Evolutionary conservation across 2,113 vertebrate species (phyloP), one percentile per base, ranked within the genome.

Genomic region (Myodes glareolus): DNA sequence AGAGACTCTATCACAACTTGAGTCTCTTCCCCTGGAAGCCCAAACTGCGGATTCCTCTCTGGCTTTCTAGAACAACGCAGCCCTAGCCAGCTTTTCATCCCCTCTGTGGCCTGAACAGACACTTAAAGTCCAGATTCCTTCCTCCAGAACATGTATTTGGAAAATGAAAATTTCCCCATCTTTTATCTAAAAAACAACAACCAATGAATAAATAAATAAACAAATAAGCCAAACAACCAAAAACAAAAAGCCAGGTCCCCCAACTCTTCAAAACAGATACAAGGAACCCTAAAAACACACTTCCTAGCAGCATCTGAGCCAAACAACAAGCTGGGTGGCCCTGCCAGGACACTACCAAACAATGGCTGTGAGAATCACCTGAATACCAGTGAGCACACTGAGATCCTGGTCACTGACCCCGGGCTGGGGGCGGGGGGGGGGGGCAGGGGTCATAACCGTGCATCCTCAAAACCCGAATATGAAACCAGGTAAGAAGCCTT

Each of bases 231-330:
- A 76, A 42, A 12, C 72, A 75, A 36, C 3, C 36, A 73, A n/a
- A 72, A 36, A 3, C 33, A 58, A 58, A 58, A 58, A 21, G 1
- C 17, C 13, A 42, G 25, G 5, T 7, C 55, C 33, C 13, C 36
- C 6, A 63, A 84, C 58, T 58, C 82, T 95, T 94, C 77, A 90
- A 97, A 95, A 80, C 61, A 97, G 23, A 91, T 73, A 73, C 78
- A 89, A 95, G 76, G 88, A 92, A 94, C 73, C 85, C 90, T 72
- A 92, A 90, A 96, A 88, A 58, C 77, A 82, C 87, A 82, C 13
- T 73, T 70, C 77, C 61, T 84, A 95, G 95, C 13, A 93, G 5
- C 25, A 36, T 88, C 94, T 94, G 94, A 33, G 65, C 92, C 96
- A 72, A 90, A 72, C 76, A 81, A 94, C 88, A 93, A 52, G 5